These are phyloP conservation scores for Hedya salicella DNA, from an alignment of 2,888 invertebrate genomes.

Conservation along the genomic window DNA sequence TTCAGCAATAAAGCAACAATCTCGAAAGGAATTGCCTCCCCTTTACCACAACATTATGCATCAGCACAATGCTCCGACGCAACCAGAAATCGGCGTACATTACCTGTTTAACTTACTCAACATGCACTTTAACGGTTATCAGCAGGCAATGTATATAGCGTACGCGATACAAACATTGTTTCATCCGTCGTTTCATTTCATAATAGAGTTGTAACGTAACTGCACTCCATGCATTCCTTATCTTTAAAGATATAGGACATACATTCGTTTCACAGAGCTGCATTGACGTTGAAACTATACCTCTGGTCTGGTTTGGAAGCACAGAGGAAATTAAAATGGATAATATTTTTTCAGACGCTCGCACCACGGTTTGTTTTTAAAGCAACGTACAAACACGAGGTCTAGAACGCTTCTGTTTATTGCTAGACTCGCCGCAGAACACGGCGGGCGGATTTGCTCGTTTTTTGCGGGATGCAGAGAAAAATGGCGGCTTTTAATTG, in stretches of 20 bases:
- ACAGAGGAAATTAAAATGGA: conserved; percentile 58
- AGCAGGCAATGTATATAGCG: conserved; percentile 17
- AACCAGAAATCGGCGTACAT: neutral
- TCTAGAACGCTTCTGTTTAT: conserved; percentile 39
- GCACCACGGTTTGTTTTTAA: conserved; percentile 49
- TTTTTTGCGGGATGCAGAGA: conserved; percentile 34
- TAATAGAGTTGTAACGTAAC: conserved; percentile 9
- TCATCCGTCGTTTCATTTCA: conserved; percentile 4
- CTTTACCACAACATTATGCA: conserved; percentile 12
- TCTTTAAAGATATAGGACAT: neutral
- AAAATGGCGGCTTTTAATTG: conserved; percentile 40
- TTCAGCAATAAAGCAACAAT: conserved; percentile 30
- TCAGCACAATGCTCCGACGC: neutral
- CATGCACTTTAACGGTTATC: neutral
- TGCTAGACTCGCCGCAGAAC: conserved; percentile 32
- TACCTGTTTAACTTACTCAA: neutral
- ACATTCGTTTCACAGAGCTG: neutral
- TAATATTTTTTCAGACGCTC: conserved; percentile 53
- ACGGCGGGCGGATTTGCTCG: conserved; percentile 34
- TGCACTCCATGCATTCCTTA: conserved; percentile 15
- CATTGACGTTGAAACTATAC: conserved; percentile 2
- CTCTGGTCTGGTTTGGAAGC: conserved; percentile 10
- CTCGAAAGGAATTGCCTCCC: conserved; percentile 27
- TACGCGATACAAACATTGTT: neutral
- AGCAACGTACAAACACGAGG: conserved; percentile 46